Base-by-base conservation (phyloP, 2,113 vertebrate species). In the Rhinolophus sinicus region DNA sequence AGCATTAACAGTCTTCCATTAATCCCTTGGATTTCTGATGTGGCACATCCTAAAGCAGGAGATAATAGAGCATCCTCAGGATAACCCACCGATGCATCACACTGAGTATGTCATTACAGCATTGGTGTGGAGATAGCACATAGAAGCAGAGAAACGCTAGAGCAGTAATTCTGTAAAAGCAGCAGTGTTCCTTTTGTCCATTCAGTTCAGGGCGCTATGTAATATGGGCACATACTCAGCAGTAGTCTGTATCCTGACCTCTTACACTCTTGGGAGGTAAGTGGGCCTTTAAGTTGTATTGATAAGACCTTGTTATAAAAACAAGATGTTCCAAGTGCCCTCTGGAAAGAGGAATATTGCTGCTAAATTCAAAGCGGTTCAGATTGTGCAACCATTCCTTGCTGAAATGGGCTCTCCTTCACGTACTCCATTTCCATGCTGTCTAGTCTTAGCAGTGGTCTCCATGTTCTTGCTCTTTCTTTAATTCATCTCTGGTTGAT, bases 1-100 rank as follows among this genome's bases (percentile, higher is more conserved):
- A 99, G 99, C 97, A 84, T 95, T 97, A 98, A 98, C 98, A 99
- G 97, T 96, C 98, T 99, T 99, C 99, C 98, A 98, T 99, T 99
- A 99, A 99, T 99, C 99, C 98, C 24, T 98, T 96, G 98, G 97
- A 91, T 98, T 98, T 98, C 98, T 98, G 97, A 98, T 98, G 98
- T 83, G 35, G 96, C 98, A 98, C 98, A 98, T 98, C 98, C 98
- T 98, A 98, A 98, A 88, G 94, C 88, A 78, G 94, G 98, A 98
- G 98, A 99, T 98, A 98, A 99, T 95, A 96, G 98, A 95, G 98
- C 98, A 97, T 98, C 94, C 97, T 96, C 95, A 83, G 98, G 98
- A 99, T 98, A 98, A 98, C 97, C 97, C 93, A 81, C 58, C 90
- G 77, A 86, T 96, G 96, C 88, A 85, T 97, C 65, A 38, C 69